These are phyloP conservation scores for Drosophila takahashii DNA, from an alignment of 1,140 invertebrate genomes.

Conservation along the genomic window DNA sequence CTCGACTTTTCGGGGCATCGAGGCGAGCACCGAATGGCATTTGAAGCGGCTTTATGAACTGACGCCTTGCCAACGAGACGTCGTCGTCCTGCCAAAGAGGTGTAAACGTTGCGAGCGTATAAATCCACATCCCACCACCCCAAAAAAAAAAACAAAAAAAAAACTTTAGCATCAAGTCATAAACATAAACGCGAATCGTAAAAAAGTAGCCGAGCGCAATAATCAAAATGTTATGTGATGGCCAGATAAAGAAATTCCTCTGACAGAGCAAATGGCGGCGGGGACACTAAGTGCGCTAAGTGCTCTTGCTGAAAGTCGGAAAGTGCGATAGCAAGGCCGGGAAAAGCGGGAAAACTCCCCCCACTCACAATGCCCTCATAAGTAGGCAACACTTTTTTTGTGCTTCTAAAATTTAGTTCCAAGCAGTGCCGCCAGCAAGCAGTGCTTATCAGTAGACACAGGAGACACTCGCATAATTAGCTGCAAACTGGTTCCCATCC, in stretches of 20 bases:
- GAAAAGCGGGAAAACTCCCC: neutral
- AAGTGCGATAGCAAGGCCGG: slow-evolving; percentile 12
- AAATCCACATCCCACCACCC: slow-evolving; percentile 13
- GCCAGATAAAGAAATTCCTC: slow-evolving; percentile 57
- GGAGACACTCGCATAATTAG: slow-evolving; percentile 65
- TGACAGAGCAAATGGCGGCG: neutral
- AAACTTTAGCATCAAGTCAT: slow-evolving; percentile 39
- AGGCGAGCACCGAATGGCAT: slow-evolving; percentile 15
- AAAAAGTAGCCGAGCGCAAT: slow-evolving; percentile 42
- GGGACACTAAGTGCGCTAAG: slow-evolving; percentile 37
- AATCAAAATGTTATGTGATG: slow-evolving; percentile 72
- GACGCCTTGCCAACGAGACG: slow-evolving; percentile 17
- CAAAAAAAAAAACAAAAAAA: neutral
- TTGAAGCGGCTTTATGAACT: slow-evolving; percentile 56
- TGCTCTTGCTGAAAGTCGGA: slow-evolving; percentile 24
- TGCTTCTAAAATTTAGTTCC: neutral
- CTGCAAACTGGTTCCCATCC: slow-evolving; percentile 27
- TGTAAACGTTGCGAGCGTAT: slow-evolving; percentile 56
- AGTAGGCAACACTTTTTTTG: slow-evolving; percentile 46
- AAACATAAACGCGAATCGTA: slow-evolving; percentile 62
- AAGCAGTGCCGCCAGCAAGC: slow-evolving; percentile 4
- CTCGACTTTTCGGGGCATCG: slow-evolving; percentile 2
- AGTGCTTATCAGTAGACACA: slow-evolving; percentile 53
- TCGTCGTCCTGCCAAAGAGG: slow-evolving; percentile 40
- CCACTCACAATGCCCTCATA: slow-evolving; percentile 11